Evolutionary conservation across 2,888 invertebrate genomes (phyloP).

Genomic region (Latrodectus hesperus): DNA sequence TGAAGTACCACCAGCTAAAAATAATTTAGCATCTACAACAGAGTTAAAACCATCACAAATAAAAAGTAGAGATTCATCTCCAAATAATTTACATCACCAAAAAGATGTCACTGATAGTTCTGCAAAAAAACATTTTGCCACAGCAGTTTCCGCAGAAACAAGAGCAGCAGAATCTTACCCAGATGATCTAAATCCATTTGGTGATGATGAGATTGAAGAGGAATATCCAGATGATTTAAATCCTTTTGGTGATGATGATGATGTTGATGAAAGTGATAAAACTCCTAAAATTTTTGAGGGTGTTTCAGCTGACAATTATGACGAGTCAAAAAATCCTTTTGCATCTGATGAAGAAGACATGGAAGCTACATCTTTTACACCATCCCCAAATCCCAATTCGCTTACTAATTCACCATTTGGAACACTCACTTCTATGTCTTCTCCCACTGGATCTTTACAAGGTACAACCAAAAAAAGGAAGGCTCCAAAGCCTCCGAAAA

Average conservation of each 20-base stretch:
- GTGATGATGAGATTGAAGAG: slow-evolving; percentile 80
- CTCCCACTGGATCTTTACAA: slow-evolving; percentile 45
- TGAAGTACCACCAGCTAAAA: background rate
- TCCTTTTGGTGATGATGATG: slow-evolving; percentile 68
- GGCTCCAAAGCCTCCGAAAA: slow-evolving; percentile 68
- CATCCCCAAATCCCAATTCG: background rate
- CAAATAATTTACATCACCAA: background rate
- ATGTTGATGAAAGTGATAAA: slow-evolving; percentile 24
- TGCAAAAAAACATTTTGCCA: background rate
- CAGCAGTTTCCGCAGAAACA: slow-evolving; percentile 6
- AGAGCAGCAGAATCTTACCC: slow-evolving; percentile 79
- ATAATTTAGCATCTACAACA: too few species aligned
- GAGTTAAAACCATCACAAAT: too few species aligned
- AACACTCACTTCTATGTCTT: slow-evolving; percentile 7
- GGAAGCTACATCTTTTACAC: background rate
- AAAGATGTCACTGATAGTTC: background rate
- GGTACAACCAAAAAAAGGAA: slow-evolving; percentile 67
- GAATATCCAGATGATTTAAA: slow-evolving; percentile 68
- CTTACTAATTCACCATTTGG: background rate
- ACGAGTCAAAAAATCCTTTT: slow-evolving; percentile 80
- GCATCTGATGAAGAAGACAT: slow-evolving; percentile 80
- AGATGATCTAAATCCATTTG: slow-evolving; percentile 88
- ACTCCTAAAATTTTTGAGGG: slow-evolving; percentile 42
- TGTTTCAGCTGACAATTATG: slow-evolving; percentile 81
- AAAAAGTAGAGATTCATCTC: background rate